These are phyloP conservation scores for Diprion similis DNA, from an alignment of 1,140 invertebrate species.

Conservation along the genomic window DNA sequence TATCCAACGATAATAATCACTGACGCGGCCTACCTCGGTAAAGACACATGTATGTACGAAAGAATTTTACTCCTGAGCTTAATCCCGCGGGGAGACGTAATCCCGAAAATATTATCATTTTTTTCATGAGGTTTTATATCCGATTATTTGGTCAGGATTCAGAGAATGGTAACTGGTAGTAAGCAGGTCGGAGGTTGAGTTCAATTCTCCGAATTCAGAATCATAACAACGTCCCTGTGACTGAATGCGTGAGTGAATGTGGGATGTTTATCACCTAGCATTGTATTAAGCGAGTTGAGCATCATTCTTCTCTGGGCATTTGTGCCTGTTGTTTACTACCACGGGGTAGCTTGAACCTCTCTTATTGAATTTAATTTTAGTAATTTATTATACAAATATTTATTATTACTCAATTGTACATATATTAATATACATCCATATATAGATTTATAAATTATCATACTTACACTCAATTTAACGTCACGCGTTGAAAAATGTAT, in stretches of 20 bases:
- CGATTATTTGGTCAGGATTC: too few species aligned
- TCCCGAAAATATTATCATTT: too few species aligned
- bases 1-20: background rate
- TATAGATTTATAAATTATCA: slow-evolving; percentile 20
- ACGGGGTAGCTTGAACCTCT: slow-evolving; percentile 39
- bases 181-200: background rate
- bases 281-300: background rate
- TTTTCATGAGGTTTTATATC: too few species aligned
- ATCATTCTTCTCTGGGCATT: slow-evolving; percentile 1
- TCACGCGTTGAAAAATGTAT: background rate
- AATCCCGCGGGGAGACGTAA: too few species aligned
- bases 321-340: slow-evolving; percentile 20
- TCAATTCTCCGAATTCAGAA: background rate
- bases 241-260: background rate
- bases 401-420: slow-evolving; percentile 23
- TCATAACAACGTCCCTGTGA: background rate
- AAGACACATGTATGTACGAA: background rate
- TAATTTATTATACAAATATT: slow-evolving; percentile 31
- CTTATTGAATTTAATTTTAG: slow-evolving; percentile 9
- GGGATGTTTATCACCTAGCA: background rate
- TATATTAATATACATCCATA: slow-evolving; percentile 16
- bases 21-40: background rate
- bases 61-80: too few species aligned
- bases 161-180: background rate
- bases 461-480: slow-evolving; percentile 13